Base-by-base conservation (phyloP, 2,888 invertebrate genomes). In the Hedychridium roseum region DNA sequence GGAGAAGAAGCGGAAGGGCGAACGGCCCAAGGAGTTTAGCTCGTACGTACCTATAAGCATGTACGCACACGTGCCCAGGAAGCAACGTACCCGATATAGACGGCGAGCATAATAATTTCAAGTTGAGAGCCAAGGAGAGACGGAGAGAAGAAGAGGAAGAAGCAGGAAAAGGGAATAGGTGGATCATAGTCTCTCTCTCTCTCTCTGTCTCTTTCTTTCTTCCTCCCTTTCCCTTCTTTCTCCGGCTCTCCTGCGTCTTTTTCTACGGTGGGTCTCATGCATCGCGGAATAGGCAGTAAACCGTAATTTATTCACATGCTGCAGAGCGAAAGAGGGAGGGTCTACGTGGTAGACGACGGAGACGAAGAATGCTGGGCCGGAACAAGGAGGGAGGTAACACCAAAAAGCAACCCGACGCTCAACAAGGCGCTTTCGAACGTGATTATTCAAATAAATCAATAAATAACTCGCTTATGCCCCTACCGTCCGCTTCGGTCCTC, bases 391-490 rank as follows among this genome's bases (percentile, higher is more conserved):
- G 36, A 37, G 31, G 58, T 18, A 46, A 17, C 32, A 59, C 46
- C 37, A 53, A 51, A 48, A 52, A 43, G 56, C 51, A 48, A 47
- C 50, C 50, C 50, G 54, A 44, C 50, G 55, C 55, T 57, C 54
- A 56, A 60, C 61, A 41, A 56, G 64, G 46, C 54, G 63, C 63
- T 68, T 63, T 66, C 69, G 60, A 62, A 66, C 60, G 60, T 67
- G 65, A 70, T 69, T 67, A 70, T 69, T 69, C 70, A 57, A 67
- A 64, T 69, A 69, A 67, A 70, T 63, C 70, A 59, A 69, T 69
- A 69, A 70, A 69, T 71, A 64, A 70, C 63, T 47, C 55, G 54
- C 46, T 39, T 32, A 34, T 39, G 15, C 7, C 41, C 14, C 15
- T n/a, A 7, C 36, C 16, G 18, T 37, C 6, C 43, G 20, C 35